These are phyloP conservation scores for Amblyjoppa fuscipennis DNA, from an alignment of 2,888 invertebrate species.

Conservation along the genomic window DNA sequence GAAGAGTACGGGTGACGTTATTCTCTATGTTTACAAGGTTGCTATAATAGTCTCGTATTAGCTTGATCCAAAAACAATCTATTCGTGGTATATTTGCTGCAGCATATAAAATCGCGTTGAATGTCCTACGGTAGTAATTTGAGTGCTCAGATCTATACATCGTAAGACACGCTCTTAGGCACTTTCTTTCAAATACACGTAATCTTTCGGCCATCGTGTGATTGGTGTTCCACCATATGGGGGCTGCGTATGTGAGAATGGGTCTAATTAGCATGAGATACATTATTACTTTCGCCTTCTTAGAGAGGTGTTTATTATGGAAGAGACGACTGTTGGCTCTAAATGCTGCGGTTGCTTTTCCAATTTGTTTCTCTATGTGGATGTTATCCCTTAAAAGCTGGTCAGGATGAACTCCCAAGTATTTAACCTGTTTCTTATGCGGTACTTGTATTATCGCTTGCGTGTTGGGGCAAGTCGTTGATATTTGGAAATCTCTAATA, in stretches of 20 bases:
- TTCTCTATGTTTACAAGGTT: neutral
- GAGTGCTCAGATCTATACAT: neutral
- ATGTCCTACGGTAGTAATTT: neutral
- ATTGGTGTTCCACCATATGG: conserved; percentile 31
- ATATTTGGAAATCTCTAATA: neutral
- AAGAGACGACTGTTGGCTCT: neutral
- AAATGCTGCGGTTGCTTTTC: conserved; percentile 18
- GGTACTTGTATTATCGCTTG: neutral
- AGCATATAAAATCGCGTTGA: conserved; percentile 16
- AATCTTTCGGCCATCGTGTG: conserved; percentile 35
- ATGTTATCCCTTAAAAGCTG: conserved; percentile 5
- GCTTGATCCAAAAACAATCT: conserved; percentile 15
- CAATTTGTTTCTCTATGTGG: conserved; percentile 16
- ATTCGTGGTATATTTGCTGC: conserved; percentile 19
- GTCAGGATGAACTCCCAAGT: conserved; percentile 32
- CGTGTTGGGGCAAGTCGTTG: neutral
- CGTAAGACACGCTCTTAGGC: neutral
- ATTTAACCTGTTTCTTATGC: conserved; percentile 11
- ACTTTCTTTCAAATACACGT: conserved; percentile 46
- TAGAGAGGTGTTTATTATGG: neutral
- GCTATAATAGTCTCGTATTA: conserved; percentile 19
- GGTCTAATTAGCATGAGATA: conserved; percentile 32
- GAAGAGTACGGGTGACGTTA: neutral
- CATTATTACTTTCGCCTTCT: neutral
- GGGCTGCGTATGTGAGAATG: conserved; percentile 28